phyloP scores from a whole-genome alignment of 2,113 vertebrate species.

The Rostratula benghalensis region DNA sequence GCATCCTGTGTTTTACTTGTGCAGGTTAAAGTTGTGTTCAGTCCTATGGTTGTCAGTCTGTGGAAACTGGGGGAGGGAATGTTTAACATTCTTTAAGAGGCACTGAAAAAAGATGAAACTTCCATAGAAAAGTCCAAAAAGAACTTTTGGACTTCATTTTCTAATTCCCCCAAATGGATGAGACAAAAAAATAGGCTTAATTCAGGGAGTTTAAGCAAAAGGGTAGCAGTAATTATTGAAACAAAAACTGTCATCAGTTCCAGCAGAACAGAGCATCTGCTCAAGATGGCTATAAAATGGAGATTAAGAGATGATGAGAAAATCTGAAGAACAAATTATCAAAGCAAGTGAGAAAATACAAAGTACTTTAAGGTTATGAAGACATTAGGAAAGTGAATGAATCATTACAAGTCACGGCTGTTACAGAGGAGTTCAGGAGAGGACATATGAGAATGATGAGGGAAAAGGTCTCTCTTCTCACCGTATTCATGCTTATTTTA shows the following conservation, averaged over 20 bases:
- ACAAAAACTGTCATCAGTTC: conserved; percentile 2
- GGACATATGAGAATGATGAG: not conserved
- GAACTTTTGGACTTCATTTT: not conserved
- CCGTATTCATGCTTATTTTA: not conserved
- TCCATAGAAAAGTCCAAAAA: not conserved
- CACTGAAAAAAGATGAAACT: not conserved
- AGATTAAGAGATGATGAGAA: not conserved
- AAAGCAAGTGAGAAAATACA: conserved; percentile 12
- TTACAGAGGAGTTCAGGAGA: not conserved
- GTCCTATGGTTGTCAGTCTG: not conserved
- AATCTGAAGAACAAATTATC: conserved; percentile 9
- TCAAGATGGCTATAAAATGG: not conserved
- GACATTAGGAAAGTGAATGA: not conserved
- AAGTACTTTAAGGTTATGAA: not conserved
- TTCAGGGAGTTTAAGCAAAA: not conserved
- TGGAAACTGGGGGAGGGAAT: not conserved
- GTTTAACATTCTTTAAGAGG: not conserved
- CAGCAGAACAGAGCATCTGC: conserved; percentile 10
- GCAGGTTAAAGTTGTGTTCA: not conserved
- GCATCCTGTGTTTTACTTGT: not conserved
- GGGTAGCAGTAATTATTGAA: conserved; percentile 24
- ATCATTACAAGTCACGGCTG: not conserved
- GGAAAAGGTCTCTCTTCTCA: not conserved
- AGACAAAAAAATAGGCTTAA: not conserved
- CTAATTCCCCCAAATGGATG: not conserved